phyloP scores from a whole-genome alignment of 2,888 invertebrate genomes.

The Nasonia oneida region DNA sequence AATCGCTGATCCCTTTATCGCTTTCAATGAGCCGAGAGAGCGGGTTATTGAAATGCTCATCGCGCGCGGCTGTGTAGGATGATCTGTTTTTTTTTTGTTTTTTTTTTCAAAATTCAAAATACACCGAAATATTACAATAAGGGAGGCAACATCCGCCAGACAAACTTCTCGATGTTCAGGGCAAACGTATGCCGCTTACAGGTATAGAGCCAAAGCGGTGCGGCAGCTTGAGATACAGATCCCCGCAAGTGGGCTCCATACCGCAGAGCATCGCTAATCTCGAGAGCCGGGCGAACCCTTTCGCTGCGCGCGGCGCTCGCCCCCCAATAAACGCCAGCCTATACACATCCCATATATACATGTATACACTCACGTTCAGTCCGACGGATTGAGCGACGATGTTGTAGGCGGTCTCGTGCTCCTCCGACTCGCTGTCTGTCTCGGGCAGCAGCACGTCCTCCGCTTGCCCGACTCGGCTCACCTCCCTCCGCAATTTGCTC shows the following conservation, averaged over 20 bases:
- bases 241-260: conserved; percentile 9
- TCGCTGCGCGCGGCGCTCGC: neutral
- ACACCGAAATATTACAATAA: too few species aligned
- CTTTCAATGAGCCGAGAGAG: neutral
- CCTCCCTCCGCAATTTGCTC: conserved; percentile 69
- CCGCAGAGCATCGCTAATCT: conserved; percentile 16
- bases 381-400: conserved; percentile 85
- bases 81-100: too few species aligned
- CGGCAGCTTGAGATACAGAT: neutral
- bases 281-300: neutral
- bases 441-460: conserved; percentile 77
- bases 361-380: conserved; percentile 86
- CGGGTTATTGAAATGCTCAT: too few species aligned
- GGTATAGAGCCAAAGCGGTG: neutral
- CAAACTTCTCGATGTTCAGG: neutral
- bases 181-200: neutral
- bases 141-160: neutral
- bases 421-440: conserved; percentile 85
- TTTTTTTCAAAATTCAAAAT: too few species aligned
- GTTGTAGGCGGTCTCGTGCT: conserved; percentile 82
- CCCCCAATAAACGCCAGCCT: neutral
- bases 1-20: conserved; percentile 4
- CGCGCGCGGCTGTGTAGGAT: too few species aligned
- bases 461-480: conserved; percentile 81
- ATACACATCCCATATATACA: neutral